These are phyloP conservation scores for Clinocottus analis DNA, from an alignment of 2,113 vertebrate species.

Conservation along the genomic window DNA sequence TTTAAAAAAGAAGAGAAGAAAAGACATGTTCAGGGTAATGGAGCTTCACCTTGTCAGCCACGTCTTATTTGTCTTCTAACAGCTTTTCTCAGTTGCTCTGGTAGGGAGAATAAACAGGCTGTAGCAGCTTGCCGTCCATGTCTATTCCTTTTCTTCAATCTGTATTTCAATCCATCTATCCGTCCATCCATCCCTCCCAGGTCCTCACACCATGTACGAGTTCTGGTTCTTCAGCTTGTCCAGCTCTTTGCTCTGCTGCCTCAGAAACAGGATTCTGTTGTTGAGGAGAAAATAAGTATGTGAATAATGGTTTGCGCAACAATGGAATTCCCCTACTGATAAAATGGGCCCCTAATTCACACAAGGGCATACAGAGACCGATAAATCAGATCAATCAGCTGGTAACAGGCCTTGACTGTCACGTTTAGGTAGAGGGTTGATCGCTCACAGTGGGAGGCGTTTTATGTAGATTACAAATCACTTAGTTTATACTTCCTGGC, in stretches of 20 bases:
- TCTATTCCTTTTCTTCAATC: slow-evolving; percentile 30
- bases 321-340: neutral
- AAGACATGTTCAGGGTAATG: slow-evolving; percentile 40
- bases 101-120: slow-evolving; percentile 40
- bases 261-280: slow-evolving; percentile 96
- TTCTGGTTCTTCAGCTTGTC: slow-evolving; percentile 99
- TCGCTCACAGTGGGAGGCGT: neutral
- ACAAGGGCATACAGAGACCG: neutral
- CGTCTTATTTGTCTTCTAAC: slow-evolving; percentile 18
- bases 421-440: neutral
- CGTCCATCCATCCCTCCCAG: slow-evolving; percentile 82
- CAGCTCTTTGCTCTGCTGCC: slow-evolving; percentile 99
- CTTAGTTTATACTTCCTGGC: neutral
- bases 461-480: no score
- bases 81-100: slow-evolving; percentile 39
- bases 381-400: neutral
- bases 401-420: no score
- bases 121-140: slow-evolving; percentile 66
- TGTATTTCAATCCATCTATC: slow-evolving; percentile 83
- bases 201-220: slow-evolving; percentile 98
- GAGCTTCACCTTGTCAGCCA: slow-evolving; percentile 26
- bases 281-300: slow-evolving; percentile 12
- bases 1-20: slow-evolving; percentile 17
- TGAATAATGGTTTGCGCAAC: neutral
- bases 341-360: neutral